Evolutionary conservation across 2,797 vertebrate genomes (phyloP).

Genomic region (Enteromius viviparus): DNA sequence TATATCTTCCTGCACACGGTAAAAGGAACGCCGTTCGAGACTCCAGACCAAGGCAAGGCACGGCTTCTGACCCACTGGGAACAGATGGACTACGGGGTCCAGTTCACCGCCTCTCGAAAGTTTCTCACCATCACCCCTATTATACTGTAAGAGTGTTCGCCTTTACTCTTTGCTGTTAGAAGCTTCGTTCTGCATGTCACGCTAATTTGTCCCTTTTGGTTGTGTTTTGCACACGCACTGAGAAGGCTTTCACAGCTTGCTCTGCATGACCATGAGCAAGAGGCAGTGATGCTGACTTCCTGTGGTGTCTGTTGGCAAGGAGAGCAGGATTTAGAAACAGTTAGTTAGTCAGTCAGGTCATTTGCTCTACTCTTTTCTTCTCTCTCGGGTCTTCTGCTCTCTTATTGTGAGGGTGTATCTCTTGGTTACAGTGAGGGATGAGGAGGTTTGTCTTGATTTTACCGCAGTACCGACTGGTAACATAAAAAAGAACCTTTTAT

Average conservation of each 20-base stretch:
- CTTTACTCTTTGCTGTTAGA: neutral
- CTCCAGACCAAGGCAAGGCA: slow-evolving; percentile 94
- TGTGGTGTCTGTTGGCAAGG: slow-evolving; percentile 46
- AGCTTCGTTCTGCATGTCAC: neutral
- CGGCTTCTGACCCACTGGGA: slow-evolving; percentile 97
- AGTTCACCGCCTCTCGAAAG: slow-evolving; percentile 96
- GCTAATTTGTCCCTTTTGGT: slow-evolving; percentile 1
- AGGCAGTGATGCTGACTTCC: slow-evolving; percentile 40
- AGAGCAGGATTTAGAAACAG: slow-evolving; percentile 40
- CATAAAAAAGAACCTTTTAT: neutral
- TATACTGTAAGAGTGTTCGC: slow-evolving; percentile 85
- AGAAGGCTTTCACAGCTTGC: slow-evolving; percentile 19
- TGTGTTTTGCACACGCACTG: slow-evolving; percentile 1
- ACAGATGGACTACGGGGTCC: slow-evolving; percentile 98
- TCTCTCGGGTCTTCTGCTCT: neutral
- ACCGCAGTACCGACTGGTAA: neutral
- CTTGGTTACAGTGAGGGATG: neutral
- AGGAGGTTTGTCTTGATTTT: neutral
- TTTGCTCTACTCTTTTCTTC: slow-evolving; percentile 4
- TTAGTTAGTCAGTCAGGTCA: slow-evolving; percentile 36
- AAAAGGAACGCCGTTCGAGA: slow-evolving; percentile 97
- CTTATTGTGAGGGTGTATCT: neutral
- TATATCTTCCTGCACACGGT: slow-evolving; percentile 96
- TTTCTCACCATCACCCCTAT: slow-evolving; percentile 98
- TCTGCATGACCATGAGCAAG: slow-evolving; percentile 21